These are phyloP conservation scores for Melanogrammus aeglefinus DNA, from an alignment of 2,797 vertebrate species.

Conservation along the genomic window DNA sequence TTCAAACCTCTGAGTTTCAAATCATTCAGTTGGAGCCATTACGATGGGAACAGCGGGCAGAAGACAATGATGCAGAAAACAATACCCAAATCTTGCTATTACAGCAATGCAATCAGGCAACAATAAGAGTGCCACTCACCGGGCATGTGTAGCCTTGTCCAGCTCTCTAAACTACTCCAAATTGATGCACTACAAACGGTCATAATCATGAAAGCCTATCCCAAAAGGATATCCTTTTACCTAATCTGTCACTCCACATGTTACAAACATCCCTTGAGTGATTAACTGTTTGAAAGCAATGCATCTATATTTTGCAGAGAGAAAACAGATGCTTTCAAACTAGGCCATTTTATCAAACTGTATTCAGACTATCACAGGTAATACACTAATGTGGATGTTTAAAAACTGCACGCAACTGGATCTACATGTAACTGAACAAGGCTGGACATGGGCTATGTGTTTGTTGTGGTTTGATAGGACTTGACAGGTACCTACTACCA, in stretches of 20 bases:
- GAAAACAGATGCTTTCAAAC: slow-evolving; percentile 46
- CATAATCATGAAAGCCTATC: slow-evolving; percentile 45
- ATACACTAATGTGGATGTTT: slow-evolving; percentile 41
- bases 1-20: slow-evolving; percentile 45
- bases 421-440: slow-evolving; percentile 21
- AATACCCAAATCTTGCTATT: slow-evolving; percentile 49
- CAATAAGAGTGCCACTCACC: slow-evolving; percentile 44
- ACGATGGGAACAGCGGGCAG: slow-evolving; percentile 25
- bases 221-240: slow-evolving; percentile 49
- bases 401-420: slow-evolving; percentile 45
- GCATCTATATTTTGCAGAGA: slow-evolving; percentile 31
- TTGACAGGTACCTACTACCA: slow-evolving; percentile 33
- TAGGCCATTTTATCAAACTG: slow-evolving; percentile 42
- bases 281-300: slow-evolving; percentile 28
- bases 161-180: slow-evolving; percentile 41
- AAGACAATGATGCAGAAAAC: slow-evolving; percentile 49
- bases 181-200: slow-evolving; percentile 55
- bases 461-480: slow-evolving; percentile 46
- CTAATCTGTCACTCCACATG: slow-evolving; percentile 33
- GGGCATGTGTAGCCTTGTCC: neutral
- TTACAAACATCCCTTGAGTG: slow-evolving; percentile 39
- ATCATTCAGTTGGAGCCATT: slow-evolving; percentile 44
- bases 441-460: slow-evolving; percentile 35
- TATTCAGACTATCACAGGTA: slow-evolving; percentile 56
- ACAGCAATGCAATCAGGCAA: slow-evolving; percentile 50